These are phyloP conservation scores for Thalpophila matura DNA, from an alignment of 2,888 invertebrate species.

Conservation along the genomic window DNA sequence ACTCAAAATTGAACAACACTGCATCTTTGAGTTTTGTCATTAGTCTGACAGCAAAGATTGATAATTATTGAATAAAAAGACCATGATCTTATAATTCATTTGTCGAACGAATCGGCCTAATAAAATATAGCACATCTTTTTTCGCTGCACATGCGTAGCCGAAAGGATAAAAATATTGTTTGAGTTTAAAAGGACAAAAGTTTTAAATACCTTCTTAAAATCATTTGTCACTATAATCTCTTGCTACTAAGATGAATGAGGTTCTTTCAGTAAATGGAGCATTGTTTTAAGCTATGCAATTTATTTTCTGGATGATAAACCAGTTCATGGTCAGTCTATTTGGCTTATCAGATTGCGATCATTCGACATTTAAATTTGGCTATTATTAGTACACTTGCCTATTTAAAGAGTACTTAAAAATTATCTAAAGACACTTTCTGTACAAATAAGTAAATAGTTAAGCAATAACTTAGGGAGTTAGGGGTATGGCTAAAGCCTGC, in stretches of 20 bases:
- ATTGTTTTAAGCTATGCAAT: conserved; percentile 17
- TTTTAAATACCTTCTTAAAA: too few species aligned
- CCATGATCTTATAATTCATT: neutral
- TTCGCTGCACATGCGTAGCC: too few species aligned
- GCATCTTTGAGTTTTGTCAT: neutral
- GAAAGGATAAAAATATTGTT: too few species aligned
- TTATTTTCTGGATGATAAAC: conserved; percentile 14
- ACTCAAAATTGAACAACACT: neutral
- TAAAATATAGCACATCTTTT: too few species aligned
- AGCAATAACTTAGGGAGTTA: conserved; percentile 20
- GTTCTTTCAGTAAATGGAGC: neutral
- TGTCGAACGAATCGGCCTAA: neutral
- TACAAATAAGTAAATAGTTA: neutral
- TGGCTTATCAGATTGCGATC: conserved; percentile 1
- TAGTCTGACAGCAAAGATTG: too few species aligned
- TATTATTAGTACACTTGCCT: neutral
- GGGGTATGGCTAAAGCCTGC: too few species aligned
- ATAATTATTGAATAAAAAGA: neutral
- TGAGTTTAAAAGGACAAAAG: too few species aligned
- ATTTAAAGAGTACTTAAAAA: neutral
- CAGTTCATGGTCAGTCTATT: neutral
- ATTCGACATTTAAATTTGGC: neutral
- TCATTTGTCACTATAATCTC: too few species aligned
- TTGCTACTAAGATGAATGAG: neutral
- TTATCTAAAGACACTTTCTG: conserved; percentile 11